Base-by-base conservation (phyloP, 2,888 invertebrate genomes). In the Lasioglossum oenotherae region DNA sequence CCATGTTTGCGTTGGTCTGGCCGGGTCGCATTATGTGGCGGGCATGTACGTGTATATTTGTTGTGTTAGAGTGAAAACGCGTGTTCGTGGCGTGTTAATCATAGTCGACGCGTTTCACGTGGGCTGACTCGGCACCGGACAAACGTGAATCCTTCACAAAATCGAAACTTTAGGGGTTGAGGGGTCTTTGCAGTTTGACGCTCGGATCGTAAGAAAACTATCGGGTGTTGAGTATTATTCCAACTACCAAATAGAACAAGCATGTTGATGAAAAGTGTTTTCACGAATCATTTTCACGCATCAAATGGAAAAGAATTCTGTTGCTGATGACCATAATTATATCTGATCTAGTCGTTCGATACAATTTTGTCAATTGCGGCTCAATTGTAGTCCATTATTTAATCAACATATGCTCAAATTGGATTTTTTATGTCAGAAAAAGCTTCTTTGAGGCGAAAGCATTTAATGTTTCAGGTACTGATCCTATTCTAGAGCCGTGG, bases 1-100 rank as follows among this genome's bases (percentile, higher is more conserved):
- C 69, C 69, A 38, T 69, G 23, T 69, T 84, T 86, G 69, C 84
- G 78, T 81, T 78, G n/a, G 27, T 76, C 60, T 57, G 16, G 35
- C 31, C 64, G 27, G 41, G 49, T 57, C 86, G 35, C 69, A 73
- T 81, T 64, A 82, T 53, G 31, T 57, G 69, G 31, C n/a, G 53
- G 44, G 74, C 74, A 57, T 74, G 38, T 19, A 64, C 8, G 31
- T 8, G 64, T 8, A 6, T 19, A 64, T 64, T 64, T 31, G 64
- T 84, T 84, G 57, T 76, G 77, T 80, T 80, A 88, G 85, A 76
- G 80, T 81, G 91, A 88, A 91, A 90, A 91, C 84, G 92, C 92
- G 92, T 93, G 93, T 85, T 84, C 73, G 80, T 76, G 31, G 87
- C 81, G 90, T 91, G 92, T 93, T 93, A 92, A 93, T 93, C 93